These are phyloP conservation scores for Mimas tiliae DNA, from an alignment of 2,888 invertebrate genomes.

Conservation along the genomic window DNA sequence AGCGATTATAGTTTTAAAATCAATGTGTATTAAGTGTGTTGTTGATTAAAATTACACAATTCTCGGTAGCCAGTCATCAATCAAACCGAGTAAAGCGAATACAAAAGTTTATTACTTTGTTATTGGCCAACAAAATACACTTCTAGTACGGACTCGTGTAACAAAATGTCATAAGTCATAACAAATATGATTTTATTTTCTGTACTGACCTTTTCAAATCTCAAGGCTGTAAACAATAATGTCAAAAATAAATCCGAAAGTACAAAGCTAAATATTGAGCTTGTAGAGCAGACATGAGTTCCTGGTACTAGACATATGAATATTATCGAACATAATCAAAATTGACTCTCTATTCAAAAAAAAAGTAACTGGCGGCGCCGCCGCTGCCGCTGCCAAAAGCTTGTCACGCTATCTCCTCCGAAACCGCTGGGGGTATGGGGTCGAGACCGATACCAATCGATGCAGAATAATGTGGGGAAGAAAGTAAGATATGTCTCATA, in stretches of 20 bases:
- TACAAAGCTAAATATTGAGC: not conserved
- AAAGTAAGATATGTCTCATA: no score
- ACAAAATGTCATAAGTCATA: conserved; percentile 1
- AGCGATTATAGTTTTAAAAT: conserved; percentile 21
- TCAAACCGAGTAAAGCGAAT: conserved; percentile 16
- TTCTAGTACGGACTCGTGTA: not conserved
- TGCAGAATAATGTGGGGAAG: no score
- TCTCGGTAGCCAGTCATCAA: conserved; percentile 19
- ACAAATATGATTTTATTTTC: conserved; percentile 1
- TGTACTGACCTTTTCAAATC: conserved; percentile 12
- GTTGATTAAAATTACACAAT: conserved; percentile 8
- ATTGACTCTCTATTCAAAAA: no score
- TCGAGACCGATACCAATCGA: no score
- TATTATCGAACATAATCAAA: not conserved
- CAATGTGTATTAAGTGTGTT: conserved; percentile 1
- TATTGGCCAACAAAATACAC: conserved; percentile 7
- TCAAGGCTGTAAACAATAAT: not conserved
- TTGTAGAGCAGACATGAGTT: not conserved
- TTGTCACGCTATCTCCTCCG: no score
- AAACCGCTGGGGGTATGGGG: no score
- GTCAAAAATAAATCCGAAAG: conserved; percentile 10
- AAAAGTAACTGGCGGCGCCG: no score
- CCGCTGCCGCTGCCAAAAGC: no score
- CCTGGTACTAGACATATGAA: not conserved
- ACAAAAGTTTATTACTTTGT: conserved; percentile 4